phyloP scores from a whole-genome alignment of 2,888 invertebrate species.

The Eristalis pertinax region DNA sequence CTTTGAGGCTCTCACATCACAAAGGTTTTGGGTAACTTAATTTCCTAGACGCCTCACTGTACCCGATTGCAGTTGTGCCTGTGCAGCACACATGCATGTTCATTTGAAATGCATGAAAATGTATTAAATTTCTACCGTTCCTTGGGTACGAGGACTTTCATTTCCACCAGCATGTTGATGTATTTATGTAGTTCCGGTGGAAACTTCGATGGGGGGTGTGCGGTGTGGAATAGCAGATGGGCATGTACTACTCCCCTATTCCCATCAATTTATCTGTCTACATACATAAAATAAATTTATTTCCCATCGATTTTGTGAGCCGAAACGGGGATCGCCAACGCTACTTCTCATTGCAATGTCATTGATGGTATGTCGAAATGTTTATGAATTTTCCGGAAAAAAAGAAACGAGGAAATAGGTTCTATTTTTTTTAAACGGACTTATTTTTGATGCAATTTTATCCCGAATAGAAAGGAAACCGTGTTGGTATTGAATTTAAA shows the following conservation, averaged over 20 bases:
- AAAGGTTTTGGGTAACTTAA: not conserved
- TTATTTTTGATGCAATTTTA: not conserved
- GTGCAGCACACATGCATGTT: not conserved
- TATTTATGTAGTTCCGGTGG: not conserved
- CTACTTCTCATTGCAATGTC: not conserved
- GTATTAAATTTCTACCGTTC: not conserved
- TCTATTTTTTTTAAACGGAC: not conserved
- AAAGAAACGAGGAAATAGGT: not conserved
- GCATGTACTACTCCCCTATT: not conserved
- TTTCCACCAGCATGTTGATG: not conserved
- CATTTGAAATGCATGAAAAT: not conserved
- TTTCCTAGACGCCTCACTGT: not conserved
- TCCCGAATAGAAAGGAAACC: not conserved
- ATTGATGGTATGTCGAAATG: not conserved
- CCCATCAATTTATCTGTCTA: not conserved
- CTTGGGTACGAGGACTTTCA: not conserved
- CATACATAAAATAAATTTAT: not conserved
- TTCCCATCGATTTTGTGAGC: not conserved
- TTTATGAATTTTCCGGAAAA: not conserved
- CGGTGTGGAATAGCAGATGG: not conserved
- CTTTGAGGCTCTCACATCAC: not conserved
- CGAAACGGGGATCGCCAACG: not conserved
- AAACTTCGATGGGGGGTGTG: not conserved
- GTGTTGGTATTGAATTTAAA: not conserved
- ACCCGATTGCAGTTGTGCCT: not conserved